A percentile compares a stretch with the other conserved stretches of the same genome.
Conservation (phyloP, 2,888 invertebrate genomes). For the Chalcis sispes region DNA sequence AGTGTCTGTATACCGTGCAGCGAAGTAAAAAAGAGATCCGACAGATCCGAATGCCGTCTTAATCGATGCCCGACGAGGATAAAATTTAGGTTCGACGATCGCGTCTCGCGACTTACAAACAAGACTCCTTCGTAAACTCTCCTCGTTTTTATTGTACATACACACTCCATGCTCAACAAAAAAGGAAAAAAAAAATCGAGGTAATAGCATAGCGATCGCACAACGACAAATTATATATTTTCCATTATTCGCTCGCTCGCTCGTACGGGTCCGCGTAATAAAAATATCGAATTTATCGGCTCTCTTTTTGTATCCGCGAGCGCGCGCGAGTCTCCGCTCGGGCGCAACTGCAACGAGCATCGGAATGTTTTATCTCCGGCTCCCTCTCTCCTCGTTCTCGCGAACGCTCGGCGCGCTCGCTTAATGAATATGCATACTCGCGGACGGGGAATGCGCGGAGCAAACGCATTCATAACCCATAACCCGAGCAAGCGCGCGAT, state of each 20-base stretch:
- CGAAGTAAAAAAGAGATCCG: constrained; percentile 10
- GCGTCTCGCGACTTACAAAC: no score
- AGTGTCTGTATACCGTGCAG: no score
- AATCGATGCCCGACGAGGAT: constrained; percentile 16
- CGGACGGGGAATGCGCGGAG: background rate
- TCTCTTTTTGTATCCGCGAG: background rate
- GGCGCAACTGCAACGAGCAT: background rate
- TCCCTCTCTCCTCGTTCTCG: background rate
- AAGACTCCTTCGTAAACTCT: no score
- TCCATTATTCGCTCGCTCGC: constrained; percentile 9
- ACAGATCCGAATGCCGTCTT: constrained; percentile 31
- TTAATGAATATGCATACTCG: constrained; percentile 25
- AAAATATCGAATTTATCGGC: constrained; percentile 11
- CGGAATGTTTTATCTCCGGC: constrained; percentile 11
- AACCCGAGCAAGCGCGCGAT: constrained; percentile 25
- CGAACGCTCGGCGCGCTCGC: constrained; percentile 6
- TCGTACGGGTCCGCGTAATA: background rate
- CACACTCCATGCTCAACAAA: no score
- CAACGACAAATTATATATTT: constrained; percentile 11
- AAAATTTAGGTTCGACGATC: background rate
- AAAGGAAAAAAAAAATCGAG: no score
- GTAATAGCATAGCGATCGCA: no score
- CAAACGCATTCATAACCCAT: background rate
- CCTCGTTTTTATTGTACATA: no score
- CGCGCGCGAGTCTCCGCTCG: background rate